Conservation (phyloP, 1,140 invertebrate genomes). For the Anastrepha ludens region DNA sequence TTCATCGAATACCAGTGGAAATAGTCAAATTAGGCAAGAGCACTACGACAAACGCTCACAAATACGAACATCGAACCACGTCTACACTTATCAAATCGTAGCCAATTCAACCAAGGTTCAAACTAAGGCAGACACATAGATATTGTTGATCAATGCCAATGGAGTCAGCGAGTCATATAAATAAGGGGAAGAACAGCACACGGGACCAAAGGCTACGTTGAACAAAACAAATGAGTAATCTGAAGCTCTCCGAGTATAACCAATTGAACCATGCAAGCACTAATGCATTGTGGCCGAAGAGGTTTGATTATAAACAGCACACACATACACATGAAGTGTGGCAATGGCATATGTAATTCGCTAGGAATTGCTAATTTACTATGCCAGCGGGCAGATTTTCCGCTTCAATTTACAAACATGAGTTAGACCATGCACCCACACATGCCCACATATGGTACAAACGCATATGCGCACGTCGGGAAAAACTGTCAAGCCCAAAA, state of each 20-base stretch:
- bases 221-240: background rate
- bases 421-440: background rate
- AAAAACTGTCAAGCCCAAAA: constrained; percentile 6
- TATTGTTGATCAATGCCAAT: background rate
- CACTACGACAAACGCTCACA: background rate
- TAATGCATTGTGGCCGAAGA: constrained; percentile 24
- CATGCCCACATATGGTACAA: background rate
- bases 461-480: too few relatives aligned
- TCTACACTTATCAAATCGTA: background rate
- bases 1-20: constrained; percentile 16
- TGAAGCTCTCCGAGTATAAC: background rate
- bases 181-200: background rate
- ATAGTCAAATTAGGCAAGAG: background rate
- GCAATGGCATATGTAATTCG: constrained; percentile 26
- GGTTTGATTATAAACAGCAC: constrained; percentile 3
- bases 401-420: background rate
- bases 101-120: constrained; percentile 19
- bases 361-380: constrained; percentile 43
- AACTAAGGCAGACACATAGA: background rate
- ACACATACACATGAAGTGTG: background rate
- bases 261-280: constrained; percentile 35
- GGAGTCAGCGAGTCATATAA: constrained; percentile 5
- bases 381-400: constrained; percentile 46
- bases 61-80: background rate
- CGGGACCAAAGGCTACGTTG: background rate